Base-by-base conservation (phyloP, 2,113 vertebrate species). In the Ranitomeya imitator region DNA sequence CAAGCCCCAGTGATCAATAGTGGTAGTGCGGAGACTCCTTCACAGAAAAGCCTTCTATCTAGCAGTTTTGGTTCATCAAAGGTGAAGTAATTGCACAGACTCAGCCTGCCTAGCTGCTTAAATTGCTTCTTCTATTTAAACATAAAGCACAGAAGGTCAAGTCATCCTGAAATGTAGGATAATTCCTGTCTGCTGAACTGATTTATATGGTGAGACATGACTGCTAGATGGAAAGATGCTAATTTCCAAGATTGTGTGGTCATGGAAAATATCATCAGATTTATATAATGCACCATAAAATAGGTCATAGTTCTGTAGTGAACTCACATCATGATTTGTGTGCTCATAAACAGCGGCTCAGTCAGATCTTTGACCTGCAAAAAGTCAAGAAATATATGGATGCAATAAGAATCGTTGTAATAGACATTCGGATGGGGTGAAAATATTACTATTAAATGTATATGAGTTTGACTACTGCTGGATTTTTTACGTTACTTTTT, bases 221-320 rank as follows among this genome's bases (percentile, higher is more conserved):
- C 57, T 45, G 16, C 59, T 26, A 61, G 79, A 37, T 60, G 57
- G 18, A 81, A 57, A 81, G 79, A 80, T 80, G 55, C 15, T 80
- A 80, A 60, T 80, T 80, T 80, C 16, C 23, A 80, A 80, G 55
- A 80, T 60, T 80, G 79, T 80, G 55, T 31, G 10, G 54, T 80
- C 54, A 9, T 26, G 16, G 2, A 60, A 80, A 80, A 60, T 59
- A 80, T 60, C n/a, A 31, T 10, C 79, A 63, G 55, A 61, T 61
- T 81, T 16, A 60, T 81, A 61, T 63, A 37, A 60, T 31, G 59
- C 31, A 13, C 57, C 2, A 81, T 63, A 63, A 45, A 37, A 61
- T 81, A 63, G 26, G 79, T 63, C 57, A 45, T 6, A 45, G 18
- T 12, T 80, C 23, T 23, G 26, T 9, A 60, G 79, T 61, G 1